Evolutionary conservation across 2,888 invertebrate genomes (phyloP).

Genomic region (Sicus ferrugineus): DNA sequence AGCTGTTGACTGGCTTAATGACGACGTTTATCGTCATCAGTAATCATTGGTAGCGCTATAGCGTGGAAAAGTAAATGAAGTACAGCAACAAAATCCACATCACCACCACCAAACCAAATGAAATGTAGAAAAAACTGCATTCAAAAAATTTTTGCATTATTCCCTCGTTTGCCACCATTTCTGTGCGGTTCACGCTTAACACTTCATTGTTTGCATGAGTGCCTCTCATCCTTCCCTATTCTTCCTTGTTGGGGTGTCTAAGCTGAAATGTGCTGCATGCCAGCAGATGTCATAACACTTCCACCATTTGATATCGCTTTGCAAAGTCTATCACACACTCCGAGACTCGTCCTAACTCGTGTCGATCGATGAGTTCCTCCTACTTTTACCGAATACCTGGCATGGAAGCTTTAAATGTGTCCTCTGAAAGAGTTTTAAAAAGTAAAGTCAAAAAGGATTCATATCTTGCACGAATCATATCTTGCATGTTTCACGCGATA

Average conservation of each 20-base stretch:
- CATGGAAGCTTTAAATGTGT: too few species aligned
- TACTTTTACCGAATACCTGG: too few species aligned
- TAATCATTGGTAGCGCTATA: neutral
- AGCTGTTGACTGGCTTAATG: neutral
- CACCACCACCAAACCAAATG: neutral
- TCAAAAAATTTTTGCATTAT: neutral
- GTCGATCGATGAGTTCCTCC: neutral
- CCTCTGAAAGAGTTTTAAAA: too few species aligned
- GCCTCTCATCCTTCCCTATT: conserved; percentile 4
- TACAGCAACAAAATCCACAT: neutral
- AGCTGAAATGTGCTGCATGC: neutral
- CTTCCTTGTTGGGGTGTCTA: neutral
- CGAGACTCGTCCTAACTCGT: neutral
- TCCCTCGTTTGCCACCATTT: neutral
- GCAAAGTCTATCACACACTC: neutral
- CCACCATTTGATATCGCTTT: neutral
- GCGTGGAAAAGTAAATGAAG: conserved; percentile 16
- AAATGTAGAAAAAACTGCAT: neutral
- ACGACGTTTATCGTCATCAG: neutral
- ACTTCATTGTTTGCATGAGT: conserved; percentile 9
- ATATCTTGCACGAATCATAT: too few species aligned
- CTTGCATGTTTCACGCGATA: too few species aligned
- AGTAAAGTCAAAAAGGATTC: neutral
- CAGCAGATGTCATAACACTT: neutral
- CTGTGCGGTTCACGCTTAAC: neutral